Percentiles rank a stretch among this genome's conserved stretches.
Evolutionary conservation across 2,113 vertebrate species (phyloP).

Genomic region (Scortum barcoo): DNA sequence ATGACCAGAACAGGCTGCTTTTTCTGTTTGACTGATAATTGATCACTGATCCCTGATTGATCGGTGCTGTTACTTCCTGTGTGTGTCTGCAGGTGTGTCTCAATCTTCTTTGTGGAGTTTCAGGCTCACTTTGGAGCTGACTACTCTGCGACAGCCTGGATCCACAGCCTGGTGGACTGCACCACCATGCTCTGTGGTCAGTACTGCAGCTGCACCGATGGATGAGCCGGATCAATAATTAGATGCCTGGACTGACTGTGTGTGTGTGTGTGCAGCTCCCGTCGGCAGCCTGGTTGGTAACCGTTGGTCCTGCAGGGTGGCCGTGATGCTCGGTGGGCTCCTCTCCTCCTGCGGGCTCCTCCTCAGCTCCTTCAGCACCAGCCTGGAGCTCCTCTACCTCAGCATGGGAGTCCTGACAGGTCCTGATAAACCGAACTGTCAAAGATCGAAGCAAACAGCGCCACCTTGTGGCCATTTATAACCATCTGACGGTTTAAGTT

Average conservation of each 20-base stretch:
- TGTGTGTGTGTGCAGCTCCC: constrained; percentile 83
- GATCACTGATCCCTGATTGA: background rate
- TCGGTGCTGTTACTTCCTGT: background rate
- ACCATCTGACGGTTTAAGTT: background rate
- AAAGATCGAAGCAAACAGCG: too few relatives aligned
- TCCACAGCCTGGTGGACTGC: constrained; percentile 96
- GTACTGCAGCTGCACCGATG: constrained; percentile 49
- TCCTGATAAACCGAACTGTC: too few relatives aligned
- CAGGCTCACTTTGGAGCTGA: constrained; percentile 92
- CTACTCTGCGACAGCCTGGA: constrained; percentile 95
- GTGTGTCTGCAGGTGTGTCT: constrained; percentile 89
- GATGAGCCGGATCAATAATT: too few relatives aligned
- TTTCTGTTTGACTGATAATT: background rate
- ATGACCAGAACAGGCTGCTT: too few relatives aligned
- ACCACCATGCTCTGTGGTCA: constrained; percentile 96
- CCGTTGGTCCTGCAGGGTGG: constrained; percentile 89
- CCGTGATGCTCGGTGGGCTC: constrained; percentile 93
- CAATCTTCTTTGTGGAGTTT: constrained; percentile 97
- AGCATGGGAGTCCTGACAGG: constrained; percentile 93
- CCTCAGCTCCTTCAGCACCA: constrained; percentile 91
- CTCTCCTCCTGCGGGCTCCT: constrained; percentile 92
- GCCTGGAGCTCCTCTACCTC: constrained; percentile 92
- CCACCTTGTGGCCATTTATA: too few relatives aligned
- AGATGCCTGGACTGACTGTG: background rate
- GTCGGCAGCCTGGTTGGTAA: constrained; percentile 93